Evolutionary conservation across 1,140 invertebrate species (phyloP).

Genomic region (Atta cephalotes): DNA sequence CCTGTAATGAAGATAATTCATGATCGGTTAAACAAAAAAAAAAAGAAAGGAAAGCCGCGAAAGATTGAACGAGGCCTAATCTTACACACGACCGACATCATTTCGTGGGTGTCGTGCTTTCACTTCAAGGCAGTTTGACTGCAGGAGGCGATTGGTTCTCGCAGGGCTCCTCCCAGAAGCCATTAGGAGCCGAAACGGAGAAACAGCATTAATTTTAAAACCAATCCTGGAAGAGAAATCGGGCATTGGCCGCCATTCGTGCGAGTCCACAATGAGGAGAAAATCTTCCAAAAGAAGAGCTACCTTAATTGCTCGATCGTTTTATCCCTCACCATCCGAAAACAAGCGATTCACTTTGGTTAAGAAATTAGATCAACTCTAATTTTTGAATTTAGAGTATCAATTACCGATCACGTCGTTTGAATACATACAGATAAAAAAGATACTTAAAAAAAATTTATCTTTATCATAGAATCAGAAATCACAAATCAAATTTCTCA

Average conservation of each 20-base stretch:
- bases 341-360: slow-evolving; percentile 70
- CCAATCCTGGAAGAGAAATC: slow-evolving; percentile 81
- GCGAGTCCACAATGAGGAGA: slow-evolving; percentile 64
- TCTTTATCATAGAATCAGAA: neutral
- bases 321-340: slow-evolving; percentile 57
- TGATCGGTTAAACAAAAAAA: slow-evolving; percentile 27
- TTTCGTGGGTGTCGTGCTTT: slow-evolving; percentile 84
- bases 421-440: neutral
- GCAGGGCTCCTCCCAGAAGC: slow-evolving; percentile 84
- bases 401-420: slow-evolving; percentile 40
- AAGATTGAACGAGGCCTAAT: slow-evolving; percentile 77
- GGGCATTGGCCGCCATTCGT: slow-evolving; percentile 79
- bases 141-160: slow-evolving; percentile 84
- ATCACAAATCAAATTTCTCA: neutral
- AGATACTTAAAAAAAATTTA: neutral
- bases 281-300: slow-evolving; percentile 76
- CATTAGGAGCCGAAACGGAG: slow-evolving; percentile 85
- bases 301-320: slow-evolving; percentile 78
- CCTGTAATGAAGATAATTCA: slow-evolving; percentile 45
- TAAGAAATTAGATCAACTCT: slow-evolving; percentile 64
- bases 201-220: slow-evolving; percentile 85
- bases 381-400: slow-evolving; percentile 21
- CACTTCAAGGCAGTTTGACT: slow-evolving; percentile 77
- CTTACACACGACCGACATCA: slow-evolving; percentile 78
- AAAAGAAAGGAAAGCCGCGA: slow-evolving; percentile 47